A percentile compares a stretch with the other conserved stretches of the same genome.
phyloP scores from a whole-genome alignment of 2,888 invertebrate species.

The Acanthosepion pharaonis region DNA sequence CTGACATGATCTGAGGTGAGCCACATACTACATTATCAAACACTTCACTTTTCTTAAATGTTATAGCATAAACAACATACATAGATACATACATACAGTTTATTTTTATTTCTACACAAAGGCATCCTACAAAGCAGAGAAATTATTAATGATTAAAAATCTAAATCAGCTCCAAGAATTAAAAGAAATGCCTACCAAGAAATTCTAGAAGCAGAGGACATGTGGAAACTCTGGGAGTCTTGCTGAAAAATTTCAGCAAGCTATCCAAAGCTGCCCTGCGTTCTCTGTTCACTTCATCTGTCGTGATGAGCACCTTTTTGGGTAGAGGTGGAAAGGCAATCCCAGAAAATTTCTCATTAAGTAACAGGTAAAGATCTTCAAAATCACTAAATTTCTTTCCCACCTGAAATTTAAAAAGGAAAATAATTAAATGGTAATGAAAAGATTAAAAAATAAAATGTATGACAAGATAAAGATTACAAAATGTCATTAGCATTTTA shows the following conservation, averaged over 20 bases:
- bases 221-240: slow-evolving; percentile 59
- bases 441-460: not conserved
- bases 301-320: slow-evolving; percentile 62
- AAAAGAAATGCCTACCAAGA: slow-evolving; percentile 60
- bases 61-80: too few species aligned
- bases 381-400: slow-evolving; percentile 65
- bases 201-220: slow-evolving; percentile 64
- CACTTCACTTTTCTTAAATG: too few species aligned
- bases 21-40: too few species aligned
- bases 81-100: too few species aligned
- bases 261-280: slow-evolving; percentile 60
- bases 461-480: not conserved
- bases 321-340: slow-evolving; percentile 65
- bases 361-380: slow-evolving; percentile 62
- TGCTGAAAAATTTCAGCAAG: slow-evolving; percentile 65
- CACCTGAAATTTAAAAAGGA: slow-evolving; percentile 56
- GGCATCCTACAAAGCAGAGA: not conserved
- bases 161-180: not conserved
- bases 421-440: not conserved
- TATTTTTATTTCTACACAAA: too few species aligned
- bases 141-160: not conserved
- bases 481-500: not conserved
- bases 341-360: slow-evolving; percentile 62
- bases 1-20: too few species aligned
- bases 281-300: slow-evolving; percentile 61